Conservation (phyloP, 2,113 vertebrate species). For the Danionella cerebrum region DNA sequence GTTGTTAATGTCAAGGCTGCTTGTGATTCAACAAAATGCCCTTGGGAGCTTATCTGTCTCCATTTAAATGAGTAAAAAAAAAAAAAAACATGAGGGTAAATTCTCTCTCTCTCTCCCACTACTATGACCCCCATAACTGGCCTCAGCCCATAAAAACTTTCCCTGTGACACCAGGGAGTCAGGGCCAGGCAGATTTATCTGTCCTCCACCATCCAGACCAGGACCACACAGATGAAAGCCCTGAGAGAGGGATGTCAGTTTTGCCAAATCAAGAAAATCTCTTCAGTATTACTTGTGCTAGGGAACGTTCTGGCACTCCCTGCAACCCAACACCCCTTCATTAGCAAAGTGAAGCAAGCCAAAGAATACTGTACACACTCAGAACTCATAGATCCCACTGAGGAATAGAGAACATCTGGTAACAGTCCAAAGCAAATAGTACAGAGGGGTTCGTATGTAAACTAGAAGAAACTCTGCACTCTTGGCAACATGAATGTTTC, state of each 20-base stretch:
- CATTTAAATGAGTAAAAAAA: neutral
- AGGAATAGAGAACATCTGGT: slow-evolving; percentile 17
- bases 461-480: slow-evolving; percentile 1
- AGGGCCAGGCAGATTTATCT: slow-evolving; percentile 29
- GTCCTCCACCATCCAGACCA: slow-evolving; percentile 36
- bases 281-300: slow-evolving; percentile 5
- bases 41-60: slow-evolving; percentile 39
- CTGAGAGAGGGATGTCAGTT: slow-evolving; percentile 27
- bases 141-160: neutral
- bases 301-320: slow-evolving; percentile 11
- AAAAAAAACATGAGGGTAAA: too few species aligned
- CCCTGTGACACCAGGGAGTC: neutral
- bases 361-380: neutral
- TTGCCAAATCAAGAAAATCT: slow-evolving; percentile 26
- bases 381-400: neutral
- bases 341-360: slow-evolving; percentile 4
- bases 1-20: slow-evolving; percentile 33
- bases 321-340: slow-evolving; percentile 4
- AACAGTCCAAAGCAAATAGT: slow-evolving; percentile 17
- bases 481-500: slow-evolving; percentile 6
- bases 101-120: neutral
- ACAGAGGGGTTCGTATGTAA: neutral
- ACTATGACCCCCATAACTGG: neutral
- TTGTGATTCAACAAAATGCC: slow-evolving; percentile 12
- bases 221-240: slow-evolving; percentile 39